Conservation (phyloP, 2,113 vertebrate species). For the Tychaedon coryphoeus region DNA sequence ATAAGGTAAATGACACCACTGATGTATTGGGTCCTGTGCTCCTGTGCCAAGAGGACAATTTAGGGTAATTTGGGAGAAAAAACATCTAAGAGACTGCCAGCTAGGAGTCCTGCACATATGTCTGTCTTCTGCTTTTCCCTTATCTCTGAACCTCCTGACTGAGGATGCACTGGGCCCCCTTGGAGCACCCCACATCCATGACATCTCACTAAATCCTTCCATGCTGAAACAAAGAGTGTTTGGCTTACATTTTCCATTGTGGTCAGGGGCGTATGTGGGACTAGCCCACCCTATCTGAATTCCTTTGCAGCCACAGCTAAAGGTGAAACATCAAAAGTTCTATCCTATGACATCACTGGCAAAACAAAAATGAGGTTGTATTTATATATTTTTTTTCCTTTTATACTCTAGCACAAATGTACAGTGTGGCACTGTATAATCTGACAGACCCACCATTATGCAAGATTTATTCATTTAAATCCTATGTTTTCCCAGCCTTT, state of each 20-base stretch:
- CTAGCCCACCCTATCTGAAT: neutral
- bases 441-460: neutral
- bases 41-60: neutral
- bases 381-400: neutral
- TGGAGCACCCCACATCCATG: neutral
- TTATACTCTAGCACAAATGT: neutral
- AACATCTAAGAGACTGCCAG: neutral
- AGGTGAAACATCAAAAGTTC: neutral
- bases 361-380: neutral
- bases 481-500: neutral
- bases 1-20: neutral
- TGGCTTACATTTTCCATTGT: neutral
- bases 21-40: rapidly evolving
- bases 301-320: neutral
- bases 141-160: neutral
- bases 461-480: neutral
- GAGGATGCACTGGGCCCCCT: neutral
- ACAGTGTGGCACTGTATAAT: neutral
- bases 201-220: neutral
- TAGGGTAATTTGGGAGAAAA: neutral
- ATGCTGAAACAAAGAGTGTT: neutral
- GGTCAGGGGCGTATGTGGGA: rapidly evolving
- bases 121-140: neutral
- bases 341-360: neutral
- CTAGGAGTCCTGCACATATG: rapidly evolving